phyloP scores from a whole-genome alignment of 2,888 invertebrate species.

The Enchytraeus crypticus region DNA sequence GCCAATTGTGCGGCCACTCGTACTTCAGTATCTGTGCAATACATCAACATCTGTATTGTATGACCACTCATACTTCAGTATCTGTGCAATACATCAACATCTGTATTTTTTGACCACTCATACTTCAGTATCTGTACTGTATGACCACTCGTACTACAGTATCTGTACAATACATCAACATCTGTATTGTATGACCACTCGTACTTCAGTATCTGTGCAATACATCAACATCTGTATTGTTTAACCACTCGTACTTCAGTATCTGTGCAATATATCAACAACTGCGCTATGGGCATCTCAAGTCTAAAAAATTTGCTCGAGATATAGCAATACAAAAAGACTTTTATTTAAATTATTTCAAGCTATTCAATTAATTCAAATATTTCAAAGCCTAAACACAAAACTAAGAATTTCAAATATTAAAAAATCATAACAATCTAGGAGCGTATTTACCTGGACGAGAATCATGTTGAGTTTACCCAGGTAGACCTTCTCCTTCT shows the following conservation, averaged over 20 bases:
- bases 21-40: slow-evolving; percentile 76
- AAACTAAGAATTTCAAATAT: background rate
- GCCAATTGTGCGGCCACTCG: slow-evolving; percentile 99
- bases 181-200: slow-evolving; percentile 53
- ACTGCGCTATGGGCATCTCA: no score
- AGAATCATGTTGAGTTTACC: slow-evolving; percentile 98
- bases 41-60: slow-evolving; percentile 59
- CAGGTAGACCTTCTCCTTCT: slow-evolving; percentile 87
- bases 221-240: no score
- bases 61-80: slow-evolving; percentile 98
- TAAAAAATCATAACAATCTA: background rate
- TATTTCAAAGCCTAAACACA: background rate
- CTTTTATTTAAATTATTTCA: background rate
- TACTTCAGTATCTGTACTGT: slow-evolving; percentile 76
- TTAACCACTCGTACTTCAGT: no score
- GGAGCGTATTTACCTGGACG: slow-evolving; percentile 63
- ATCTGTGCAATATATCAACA: no score
- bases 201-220: no score
- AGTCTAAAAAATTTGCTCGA: no score
- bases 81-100: slow-evolving; percentile 52
- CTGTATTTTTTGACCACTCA: slow-evolving; percentile 95
- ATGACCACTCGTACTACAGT: slow-evolving; percentile 61
- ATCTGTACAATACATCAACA: slow-evolving; percentile 98
- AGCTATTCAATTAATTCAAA: background rate
- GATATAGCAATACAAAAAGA: background rate